A percentile compares a stretch with the other conserved stretches of the same genome.
Evolutionary conservation across 2,797 vertebrate species (phyloP).

Genomic region (Pachyuromys duprasi): DNA sequence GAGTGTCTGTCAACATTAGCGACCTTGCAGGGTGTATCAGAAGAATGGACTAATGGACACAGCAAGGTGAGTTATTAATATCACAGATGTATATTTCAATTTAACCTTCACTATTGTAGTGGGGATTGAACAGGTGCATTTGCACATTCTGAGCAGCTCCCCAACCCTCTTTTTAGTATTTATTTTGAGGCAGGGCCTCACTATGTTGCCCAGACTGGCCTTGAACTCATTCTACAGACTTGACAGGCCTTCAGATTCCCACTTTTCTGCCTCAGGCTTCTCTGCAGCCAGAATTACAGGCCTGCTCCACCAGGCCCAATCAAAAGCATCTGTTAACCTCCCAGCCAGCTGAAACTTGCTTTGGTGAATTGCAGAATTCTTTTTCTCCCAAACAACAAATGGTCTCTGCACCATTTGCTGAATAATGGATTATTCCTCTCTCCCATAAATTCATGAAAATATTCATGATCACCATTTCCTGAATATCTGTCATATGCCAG

Average conservation of each 20-base stretch:
- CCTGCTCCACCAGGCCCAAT: neutral
- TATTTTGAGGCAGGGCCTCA: neutral
- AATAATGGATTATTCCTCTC: conserved; percentile 44
- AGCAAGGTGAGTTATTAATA: neutral
- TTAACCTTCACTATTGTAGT: neutral
- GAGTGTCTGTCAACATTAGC: neutral
- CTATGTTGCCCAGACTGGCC: neutral
- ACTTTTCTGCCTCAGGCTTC: neutral
- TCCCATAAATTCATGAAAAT: conserved; percentile 2
- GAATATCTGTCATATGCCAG: conserved; percentile 10
- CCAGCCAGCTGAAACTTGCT: conserved; percentile 34
- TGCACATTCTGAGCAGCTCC: neutral
- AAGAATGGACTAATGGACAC: neutral
- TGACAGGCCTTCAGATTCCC: neutral
- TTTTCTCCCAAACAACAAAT: conserved; percentile 12
- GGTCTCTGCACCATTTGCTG: neutral
- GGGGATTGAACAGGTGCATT: neutral
- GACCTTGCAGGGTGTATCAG: neutral
- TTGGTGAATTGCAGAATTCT: neutral
- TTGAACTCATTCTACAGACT: neutral
- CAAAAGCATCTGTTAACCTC: neutral
- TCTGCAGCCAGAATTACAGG: neutral
- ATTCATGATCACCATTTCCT: neutral
- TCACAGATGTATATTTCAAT: neutral
- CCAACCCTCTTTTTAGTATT: neutral